Base-by-base conservation (phyloP, 2,888 invertebrate genomes). In the Helobdella robusta region DNA sequence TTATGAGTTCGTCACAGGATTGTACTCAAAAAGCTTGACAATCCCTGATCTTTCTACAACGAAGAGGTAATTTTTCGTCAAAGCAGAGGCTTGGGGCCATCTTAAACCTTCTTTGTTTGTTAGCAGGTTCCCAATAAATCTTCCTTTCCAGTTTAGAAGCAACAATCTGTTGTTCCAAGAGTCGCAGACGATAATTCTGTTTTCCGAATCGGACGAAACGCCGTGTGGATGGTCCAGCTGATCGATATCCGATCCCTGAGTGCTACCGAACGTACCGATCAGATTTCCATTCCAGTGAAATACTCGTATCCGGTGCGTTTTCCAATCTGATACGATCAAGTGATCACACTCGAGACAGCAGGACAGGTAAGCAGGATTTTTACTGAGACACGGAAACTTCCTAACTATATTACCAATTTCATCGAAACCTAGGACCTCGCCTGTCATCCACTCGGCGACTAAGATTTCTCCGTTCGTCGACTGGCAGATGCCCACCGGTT, bases 91-190 rank as follows among this genome's bases (percentile, higher is more conserved):
- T 56, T 71, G 72, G 3, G 71, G 71, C 65, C 68, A 71, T 1
- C 65, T 46, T 4, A 72, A 36, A 2, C 70, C 70, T 32, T 71
- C 70, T 5, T 68, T 65, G 25, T 60, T 62, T 50, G 66, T 65
- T 35, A 70, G 65, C 1, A 72, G 67, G 61, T 58, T 66, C 2
- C 66, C 30, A 25, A 67, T 23, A 59, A 65, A 69, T 23, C 46
- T 23, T 1, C 70, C 71, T 28, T 71, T 68, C 54, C 65, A 62
- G 2, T 67, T 60, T 54, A 71, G 28, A 30, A 71, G 32, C 56
- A 68, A 65, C 25, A 71, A 48, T 11, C 71, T 52, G 61, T 71
- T 70, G 66, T 71, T 71, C 70, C 71, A 71, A 32, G 71, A 70
- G 67, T 70, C 70, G 25, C 70, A 70, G 35, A 72, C 62, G 40